Base-by-base conservation (phyloP, 2,888 invertebrate genomes). In the Octonoba sinensis region DNA sequence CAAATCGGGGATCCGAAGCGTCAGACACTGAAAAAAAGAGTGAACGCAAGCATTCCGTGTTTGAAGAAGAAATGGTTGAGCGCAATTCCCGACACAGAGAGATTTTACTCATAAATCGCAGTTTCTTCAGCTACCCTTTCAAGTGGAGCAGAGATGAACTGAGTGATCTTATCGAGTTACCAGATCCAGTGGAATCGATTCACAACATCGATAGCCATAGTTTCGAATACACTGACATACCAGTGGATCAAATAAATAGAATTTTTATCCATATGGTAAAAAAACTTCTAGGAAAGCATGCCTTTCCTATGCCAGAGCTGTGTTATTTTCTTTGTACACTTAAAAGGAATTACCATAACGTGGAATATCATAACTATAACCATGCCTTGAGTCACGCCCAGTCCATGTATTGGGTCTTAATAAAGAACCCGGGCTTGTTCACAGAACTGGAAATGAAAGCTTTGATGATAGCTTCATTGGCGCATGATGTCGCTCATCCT, bases 361-460 rank as follows among this genome's bases (percentile, higher is more conserved):
- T 69, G 20, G 73, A 73, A 36, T 81, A 81, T 22, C 81, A 81
- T 44, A 81, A 81, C 44, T 81, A 81, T 51, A 16, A 36, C 49
- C 81, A 81, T 22, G 81, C 81, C 6, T 20, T 81, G 12, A 74
- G 81, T 20, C 81, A 81, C 18, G 69, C 81, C 1, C 81, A 81
- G 36, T 81, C 73, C 60, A 81, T 73, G 73, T 81, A 67, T 59
- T 81, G 81, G 81, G 44, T 81, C 15, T 62, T 81, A 13, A 59
- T 49, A 46, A 67, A 74, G n/a, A 81, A 73, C 20, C 81, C 73
- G 0, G 81, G 73, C n/a, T 62, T 74, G 4, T 81, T 81, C 49
- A 69, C 72, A 3, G 81, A 81, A 44, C 56, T 74, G 0, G 81
- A 81, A 51, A 82, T 82, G 82, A 82, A 82, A 36, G 51, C 64